A percentile compares a stretch with the other conserved stretches of the same genome.
phyloP scores from a whole-genome alignment of 2,888 invertebrate species.

The Torymus tubicola region DNA sequence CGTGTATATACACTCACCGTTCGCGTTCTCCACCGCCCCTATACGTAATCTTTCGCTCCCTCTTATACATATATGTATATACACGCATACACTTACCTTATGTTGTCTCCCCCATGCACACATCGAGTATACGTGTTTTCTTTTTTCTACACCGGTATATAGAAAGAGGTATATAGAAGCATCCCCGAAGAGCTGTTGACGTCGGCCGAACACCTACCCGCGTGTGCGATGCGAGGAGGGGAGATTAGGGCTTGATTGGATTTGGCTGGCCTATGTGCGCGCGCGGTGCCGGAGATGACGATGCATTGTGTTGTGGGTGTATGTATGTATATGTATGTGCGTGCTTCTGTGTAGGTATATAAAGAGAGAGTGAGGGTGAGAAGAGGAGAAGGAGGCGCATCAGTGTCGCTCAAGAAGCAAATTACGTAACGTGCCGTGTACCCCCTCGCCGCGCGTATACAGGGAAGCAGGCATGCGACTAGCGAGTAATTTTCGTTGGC shows the following conservation, averaged over 20 bases:
- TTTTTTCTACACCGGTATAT: neutral
- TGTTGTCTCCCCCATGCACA: neutral
- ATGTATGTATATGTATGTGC: no score
- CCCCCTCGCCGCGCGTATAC: neutral
- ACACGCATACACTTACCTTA: constrained; percentile 21
- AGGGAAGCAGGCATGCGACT: no score
- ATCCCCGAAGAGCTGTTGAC: constrained; percentile 27
- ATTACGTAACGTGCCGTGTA: constrained; percentile 46
- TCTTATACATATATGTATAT: no score
- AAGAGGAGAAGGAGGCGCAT: neutral
- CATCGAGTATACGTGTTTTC: neutral
- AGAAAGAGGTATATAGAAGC: neutral
- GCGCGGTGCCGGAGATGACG: neutral
- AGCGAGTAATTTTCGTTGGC: no score
- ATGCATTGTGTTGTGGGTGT: constrained; percentile 8
- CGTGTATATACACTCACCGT: no score
- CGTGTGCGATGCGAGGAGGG: neutral
- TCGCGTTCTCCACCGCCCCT: no score
- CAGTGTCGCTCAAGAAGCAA: constrained; percentile 33
- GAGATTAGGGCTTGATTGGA: constrained; percentile 53
- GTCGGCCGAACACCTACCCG: neutral
- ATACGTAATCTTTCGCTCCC: no score
- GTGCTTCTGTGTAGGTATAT: no score
- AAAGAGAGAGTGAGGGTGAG: neutral
- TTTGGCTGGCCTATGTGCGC: constrained; percentile 26